phyloP scores from a whole-genome alignment of 2,888 invertebrate species.

The Drosophila fungiperda region DNA sequence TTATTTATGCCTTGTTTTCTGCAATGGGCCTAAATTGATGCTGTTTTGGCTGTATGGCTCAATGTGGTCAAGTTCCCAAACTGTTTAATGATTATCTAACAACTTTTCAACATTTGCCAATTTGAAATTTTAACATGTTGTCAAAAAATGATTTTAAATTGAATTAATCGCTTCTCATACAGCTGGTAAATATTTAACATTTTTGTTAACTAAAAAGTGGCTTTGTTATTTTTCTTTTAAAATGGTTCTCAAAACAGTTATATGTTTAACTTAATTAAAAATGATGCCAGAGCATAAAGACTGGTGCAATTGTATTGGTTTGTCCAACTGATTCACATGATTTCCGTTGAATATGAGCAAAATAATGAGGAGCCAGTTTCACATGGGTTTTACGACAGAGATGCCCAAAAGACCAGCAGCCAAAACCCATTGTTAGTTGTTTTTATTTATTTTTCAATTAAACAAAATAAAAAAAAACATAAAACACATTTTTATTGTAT shows the following conservation, averaged over 20 bases:
- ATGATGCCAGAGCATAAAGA: background rate
- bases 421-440: conserved; percentile 26
- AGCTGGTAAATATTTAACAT: background rate
- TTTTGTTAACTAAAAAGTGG: background rate
- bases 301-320: conserved; percentile 28
- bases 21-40: conserved; percentile 6
- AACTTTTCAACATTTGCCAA: conserved; percentile 11
- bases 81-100: background rate
- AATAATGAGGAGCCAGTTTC: conserved; percentile 26
- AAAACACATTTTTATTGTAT: conserved; percentile 17
- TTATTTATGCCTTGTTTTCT: conserved; percentile 30
- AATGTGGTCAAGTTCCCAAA: conserved; percentile 45
- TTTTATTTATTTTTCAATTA: conserved; percentile 8
- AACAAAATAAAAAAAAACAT: background rate
- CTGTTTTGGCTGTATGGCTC: conserved; percentile 4
- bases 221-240: background rate
- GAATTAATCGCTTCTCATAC: background rate
- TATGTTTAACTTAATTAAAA: background rate
- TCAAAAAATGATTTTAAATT: background rate
- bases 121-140: conserved; percentile 10
- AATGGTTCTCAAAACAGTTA: background rate
- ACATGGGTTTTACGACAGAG: conserved; percentile 26
- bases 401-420: conserved; percentile 13
- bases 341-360: conserved; percentile 36
- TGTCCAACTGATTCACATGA: conserved; percentile 64